These are phyloP conservation scores for Centropyge bicolor DNA, from an alignment of 2,797 vertebrate species.

Conservation along the genomic window DNA sequence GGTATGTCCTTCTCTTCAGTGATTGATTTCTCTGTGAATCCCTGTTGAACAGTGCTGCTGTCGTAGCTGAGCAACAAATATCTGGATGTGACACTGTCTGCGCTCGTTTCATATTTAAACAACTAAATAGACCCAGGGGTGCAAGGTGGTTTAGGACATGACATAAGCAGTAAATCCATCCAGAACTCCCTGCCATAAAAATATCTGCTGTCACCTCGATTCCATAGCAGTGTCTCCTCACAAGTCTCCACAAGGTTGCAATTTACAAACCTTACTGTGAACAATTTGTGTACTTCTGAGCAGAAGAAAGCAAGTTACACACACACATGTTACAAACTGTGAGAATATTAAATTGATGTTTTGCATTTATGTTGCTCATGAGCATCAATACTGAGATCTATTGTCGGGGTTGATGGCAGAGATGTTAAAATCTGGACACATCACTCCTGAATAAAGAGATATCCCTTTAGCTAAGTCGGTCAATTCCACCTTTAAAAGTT, in stretches of 20 bases:
- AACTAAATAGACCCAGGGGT: constrained; percentile 30
- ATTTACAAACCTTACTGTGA: background rate
- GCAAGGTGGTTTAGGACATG: constrained; percentile 4
- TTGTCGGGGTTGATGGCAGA: background rate
- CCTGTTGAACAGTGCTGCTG: constrained; percentile 14
- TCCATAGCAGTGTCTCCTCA: background rate
- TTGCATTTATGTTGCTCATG: background rate
- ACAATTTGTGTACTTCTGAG: constrained; percentile 1
- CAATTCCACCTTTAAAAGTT: constrained; percentile 3
- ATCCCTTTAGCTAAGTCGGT: constrained; percentile 7
- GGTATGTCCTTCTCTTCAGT: constrained; percentile 32
- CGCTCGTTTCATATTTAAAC: constrained; percentile 29
- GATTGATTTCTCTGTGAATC: constrained; percentile 47
- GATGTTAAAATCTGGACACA: constrained; percentile 9
- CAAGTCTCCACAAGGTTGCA: background rate
- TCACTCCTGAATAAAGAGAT: constrained; percentile 20
- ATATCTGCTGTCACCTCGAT: background rate
- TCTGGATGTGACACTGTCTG: constrained; percentile 7
- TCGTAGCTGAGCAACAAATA: constrained; percentile 27
- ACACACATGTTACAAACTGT: background rate
- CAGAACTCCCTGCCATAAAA: background rate
- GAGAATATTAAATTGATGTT: background rate
- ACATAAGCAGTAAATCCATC: constrained; percentile 4
- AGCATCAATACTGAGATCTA: background rate
- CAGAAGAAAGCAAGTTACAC: background rate